Percentiles rank a stretch among this genome's conserved stretches.
These are phyloP conservation scores for Penaeus chinensis DNA, from an alignment of 1,140 invertebrate species.

Conservation along the genomic window DNA sequence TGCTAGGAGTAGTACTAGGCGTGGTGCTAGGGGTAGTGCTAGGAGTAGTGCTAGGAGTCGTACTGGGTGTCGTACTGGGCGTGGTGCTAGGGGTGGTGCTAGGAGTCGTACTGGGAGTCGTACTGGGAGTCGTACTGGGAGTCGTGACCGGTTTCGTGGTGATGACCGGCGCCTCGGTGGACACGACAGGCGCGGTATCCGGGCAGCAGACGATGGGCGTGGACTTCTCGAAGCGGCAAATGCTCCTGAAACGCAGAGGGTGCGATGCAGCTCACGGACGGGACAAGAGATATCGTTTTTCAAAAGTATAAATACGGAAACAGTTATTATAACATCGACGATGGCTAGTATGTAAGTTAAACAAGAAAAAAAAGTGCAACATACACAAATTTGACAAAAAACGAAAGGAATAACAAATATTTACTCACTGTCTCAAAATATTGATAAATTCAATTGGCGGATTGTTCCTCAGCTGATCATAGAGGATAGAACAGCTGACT, in stretches of 20 bases:
- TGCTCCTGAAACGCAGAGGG: conserved; percentile 15
- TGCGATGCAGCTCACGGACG: background rate
- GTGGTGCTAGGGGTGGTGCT: conserved; percentile 1
- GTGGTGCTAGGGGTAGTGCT: conserved; percentile 11
- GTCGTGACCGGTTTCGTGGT: background rate
- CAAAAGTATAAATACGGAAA: background rate
- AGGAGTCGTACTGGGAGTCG: background rate
- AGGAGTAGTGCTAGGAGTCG: background rate
- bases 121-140: background rate
- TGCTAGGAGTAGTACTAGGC: background rate
- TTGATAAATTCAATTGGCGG: conserved; percentile 1
- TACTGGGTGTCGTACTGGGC: background rate
- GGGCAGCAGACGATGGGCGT: conserved; percentile 4
- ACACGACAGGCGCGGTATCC: background rate
- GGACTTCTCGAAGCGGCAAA: background rate
- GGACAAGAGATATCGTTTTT: background rate
- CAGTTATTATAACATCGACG: background rate
- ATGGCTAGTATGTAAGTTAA: background rate
- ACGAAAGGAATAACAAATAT: background rate
- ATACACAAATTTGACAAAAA: background rate
- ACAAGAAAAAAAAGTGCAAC: background rate
- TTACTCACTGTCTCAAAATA: background rate
- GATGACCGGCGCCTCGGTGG: background rate
- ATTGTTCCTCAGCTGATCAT: background rate
- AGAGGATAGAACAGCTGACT: background rate